A percentile compares a stretch with the other conserved stretches of the same genome.
Conservation (phyloP, 2,113 vertebrate species). For the Ictidomys tridecemlineatus region DNA sequence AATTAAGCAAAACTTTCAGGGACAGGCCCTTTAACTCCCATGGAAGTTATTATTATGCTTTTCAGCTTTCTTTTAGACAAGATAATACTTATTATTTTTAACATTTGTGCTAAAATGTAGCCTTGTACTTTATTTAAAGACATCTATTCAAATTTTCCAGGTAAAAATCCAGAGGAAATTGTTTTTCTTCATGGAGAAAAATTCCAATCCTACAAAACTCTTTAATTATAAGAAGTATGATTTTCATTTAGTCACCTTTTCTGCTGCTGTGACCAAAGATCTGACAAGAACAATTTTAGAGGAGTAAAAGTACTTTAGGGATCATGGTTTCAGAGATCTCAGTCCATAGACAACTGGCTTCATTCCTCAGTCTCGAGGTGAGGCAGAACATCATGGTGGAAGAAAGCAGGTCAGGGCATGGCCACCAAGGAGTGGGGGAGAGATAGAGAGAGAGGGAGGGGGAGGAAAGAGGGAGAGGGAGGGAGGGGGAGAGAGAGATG, state of each 20-base stretch:
- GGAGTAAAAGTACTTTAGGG: too few species aligned
- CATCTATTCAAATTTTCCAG: conserved; percentile 14
- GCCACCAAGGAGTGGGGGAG: too few species aligned
- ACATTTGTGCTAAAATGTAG: background rate
- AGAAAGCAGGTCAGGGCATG: too few species aligned
- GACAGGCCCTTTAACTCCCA: background rate
- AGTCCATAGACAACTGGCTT: too few species aligned
- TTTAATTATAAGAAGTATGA: conserved; percentile 21
- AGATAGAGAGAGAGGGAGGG: too few species aligned
- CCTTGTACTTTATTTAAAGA: conserved; percentile 32
- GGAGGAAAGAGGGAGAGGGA: too few species aligned
- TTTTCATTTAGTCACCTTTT: background rate
- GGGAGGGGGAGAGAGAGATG: too few species aligned
- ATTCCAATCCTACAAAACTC: conserved; percentile 6
- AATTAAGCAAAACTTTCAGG: conserved; percentile 45
- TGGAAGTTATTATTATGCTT: conserved; percentile 24
- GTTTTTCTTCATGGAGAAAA: conserved; percentile 63
- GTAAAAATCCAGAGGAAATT: conserved; percentile 51
- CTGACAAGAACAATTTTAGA: too few species aligned
- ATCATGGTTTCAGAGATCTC: too few species aligned
- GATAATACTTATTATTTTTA: conserved; percentile 17
- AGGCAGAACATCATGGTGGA: too few species aligned
- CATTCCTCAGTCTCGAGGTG: too few species aligned
- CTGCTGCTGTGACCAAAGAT: too few species aligned
- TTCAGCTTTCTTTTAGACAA: conserved; percentile 38